Evolutionary conservation across 1,140 invertebrate genomes (phyloP), one percentile per base, ranked within the genome.

Genomic region (Drosophila malerkotliana): DNA sequence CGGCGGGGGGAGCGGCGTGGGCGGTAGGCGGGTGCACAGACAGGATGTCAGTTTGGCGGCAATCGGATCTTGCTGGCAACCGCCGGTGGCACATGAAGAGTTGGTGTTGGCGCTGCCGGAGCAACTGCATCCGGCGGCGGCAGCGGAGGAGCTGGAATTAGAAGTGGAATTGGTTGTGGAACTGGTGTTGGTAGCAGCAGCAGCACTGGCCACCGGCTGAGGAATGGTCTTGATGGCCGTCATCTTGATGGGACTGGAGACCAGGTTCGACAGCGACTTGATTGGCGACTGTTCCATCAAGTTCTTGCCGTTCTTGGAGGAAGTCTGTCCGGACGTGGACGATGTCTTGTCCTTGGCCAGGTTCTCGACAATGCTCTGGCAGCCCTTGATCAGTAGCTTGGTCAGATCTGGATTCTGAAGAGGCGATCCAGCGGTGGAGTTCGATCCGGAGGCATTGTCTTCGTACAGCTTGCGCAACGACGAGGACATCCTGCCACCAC

Each of bases 231-330:
- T 91, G 32, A 92, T 85, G 59, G 88, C 69, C 39, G 90, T 88
- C 41, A 90, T 85, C 69, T 94, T 93, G 47, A 94, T 92, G 55
- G 94, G 93, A 89, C 93, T 93, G 69, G 93, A 94, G 26, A 94
- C 94, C 69, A 94, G 92, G 90, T 94, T 94, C 60, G 94, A 94
- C 39, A 94, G 90, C 67, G 94, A 94, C 85, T 94, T 94, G 15
- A 94, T 94, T 26, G 94, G 94, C 15, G 94, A 94, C 66, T 93
- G 93, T 63, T 94, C 93, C 92, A 66, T 90, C 68, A 55, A 79
- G 75, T 76, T 15, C 9, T 79, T 72, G 1, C 15, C 15, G 21
- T 18, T 21, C 21, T 14, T 15, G 4, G n/a, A 15, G 2, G 39
- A 41, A 10, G 47, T 28, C 26, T 28, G n/a, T 34, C 32, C 52